These are phyloP conservation scores for Torymus texanus DNA, from an alignment of 2,888 invertebrate species.

Conservation along the genomic window DNA sequence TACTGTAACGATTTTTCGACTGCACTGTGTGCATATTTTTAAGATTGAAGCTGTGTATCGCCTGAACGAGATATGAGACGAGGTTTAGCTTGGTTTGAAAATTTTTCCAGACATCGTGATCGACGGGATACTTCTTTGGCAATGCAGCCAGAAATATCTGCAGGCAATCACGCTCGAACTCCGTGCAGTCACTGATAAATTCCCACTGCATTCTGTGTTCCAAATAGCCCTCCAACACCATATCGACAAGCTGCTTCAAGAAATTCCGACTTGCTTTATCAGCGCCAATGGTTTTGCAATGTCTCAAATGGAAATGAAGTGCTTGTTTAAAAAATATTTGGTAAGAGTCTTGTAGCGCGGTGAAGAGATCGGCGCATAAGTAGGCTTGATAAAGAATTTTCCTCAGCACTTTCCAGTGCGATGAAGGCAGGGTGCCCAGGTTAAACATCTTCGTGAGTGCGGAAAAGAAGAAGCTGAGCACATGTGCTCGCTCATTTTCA, in stretches of 20 bases:
- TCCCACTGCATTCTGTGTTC: conserved; percentile 52
- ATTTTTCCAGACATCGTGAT: conserved; percentile 7
- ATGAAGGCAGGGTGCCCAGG: conserved; percentile 57
- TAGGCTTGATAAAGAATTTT: conserved; percentile 61
- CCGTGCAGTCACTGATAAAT: conserved; percentile 59
- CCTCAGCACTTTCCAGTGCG: conserved; percentile 65
- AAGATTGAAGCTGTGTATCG: conserved; percentile 19
- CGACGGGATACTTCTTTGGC: conserved; percentile 34
- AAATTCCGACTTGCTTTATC: background rate
- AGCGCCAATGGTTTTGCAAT: background rate
- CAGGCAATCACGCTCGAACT: conserved; percentile 50
- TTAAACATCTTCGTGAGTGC: conserved; percentile 51
- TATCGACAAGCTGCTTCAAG: conserved; percentile 22
- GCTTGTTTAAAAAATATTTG: background rate
- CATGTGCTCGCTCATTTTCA: conserved; percentile 65
- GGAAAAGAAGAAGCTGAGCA: background rate
- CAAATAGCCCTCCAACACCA: conserved; percentile 12
- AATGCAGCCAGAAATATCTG: conserved; percentile 5
- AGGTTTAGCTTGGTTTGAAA: background rate
- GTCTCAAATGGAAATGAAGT: conserved; percentile 12
- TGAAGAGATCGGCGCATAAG: conserved; percentile 50
- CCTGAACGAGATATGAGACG: background rate
- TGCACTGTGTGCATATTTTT: background rate
- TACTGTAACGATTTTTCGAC: conserved; percentile 3
- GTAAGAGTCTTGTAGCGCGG: background rate